Evolutionary conservation across 2,888 invertebrate genomes (phyloP).

Genomic region (Cabera pusaria): DNA sequence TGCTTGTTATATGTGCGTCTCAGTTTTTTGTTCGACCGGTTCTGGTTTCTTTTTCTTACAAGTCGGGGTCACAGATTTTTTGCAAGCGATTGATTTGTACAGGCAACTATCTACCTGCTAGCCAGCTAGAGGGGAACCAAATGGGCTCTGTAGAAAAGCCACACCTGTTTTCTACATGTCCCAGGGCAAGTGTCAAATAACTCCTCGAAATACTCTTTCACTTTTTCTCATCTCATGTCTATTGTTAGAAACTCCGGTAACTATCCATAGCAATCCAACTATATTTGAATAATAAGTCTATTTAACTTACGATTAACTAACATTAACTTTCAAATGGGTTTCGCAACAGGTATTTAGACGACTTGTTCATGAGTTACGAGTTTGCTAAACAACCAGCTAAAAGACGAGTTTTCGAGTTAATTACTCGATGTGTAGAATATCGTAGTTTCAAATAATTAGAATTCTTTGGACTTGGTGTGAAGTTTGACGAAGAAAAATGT

Average conservation of each 20-base stretch:
- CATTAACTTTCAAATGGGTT: slow-evolving; percentile 19
- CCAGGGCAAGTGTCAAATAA: no score
- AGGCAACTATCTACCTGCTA: slow-evolving; percentile 7
- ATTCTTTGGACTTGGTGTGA: no score
- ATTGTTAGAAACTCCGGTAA: slow-evolving; percentile 11
- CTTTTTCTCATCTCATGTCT: background rate
- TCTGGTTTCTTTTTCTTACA: slow-evolving; percentile 43
- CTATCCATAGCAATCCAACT: slow-evolving; percentile 7
- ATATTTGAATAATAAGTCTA: slow-evolving; percentile 13
- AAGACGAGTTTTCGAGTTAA: slow-evolving; percentile 9
- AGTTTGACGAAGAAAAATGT: no score
- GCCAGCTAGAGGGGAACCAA: no score
- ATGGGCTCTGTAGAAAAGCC: no score
- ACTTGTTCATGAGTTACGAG: slow-evolving; percentile 7
- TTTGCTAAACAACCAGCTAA: slow-evolving; percentile 3
- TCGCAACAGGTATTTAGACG: slow-evolving; percentile 13
- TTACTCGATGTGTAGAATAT: no score
- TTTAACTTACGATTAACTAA: slow-evolving; percentile 8
- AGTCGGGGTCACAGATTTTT: slow-evolving; percentile 45
- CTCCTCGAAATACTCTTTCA: no score
- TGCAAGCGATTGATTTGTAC: slow-evolving; percentile 33
- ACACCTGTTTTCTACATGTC: no score
- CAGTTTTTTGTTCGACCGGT: slow-evolving; percentile 43
- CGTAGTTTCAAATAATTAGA: no score
- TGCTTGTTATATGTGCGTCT: slow-evolving; percentile 41